A percentile compares a stretch with the other conserved stretches of the same genome.
Conservation (phyloP, 2,888 invertebrate genomes). For the Drosophila nigritarsus region DNA sequence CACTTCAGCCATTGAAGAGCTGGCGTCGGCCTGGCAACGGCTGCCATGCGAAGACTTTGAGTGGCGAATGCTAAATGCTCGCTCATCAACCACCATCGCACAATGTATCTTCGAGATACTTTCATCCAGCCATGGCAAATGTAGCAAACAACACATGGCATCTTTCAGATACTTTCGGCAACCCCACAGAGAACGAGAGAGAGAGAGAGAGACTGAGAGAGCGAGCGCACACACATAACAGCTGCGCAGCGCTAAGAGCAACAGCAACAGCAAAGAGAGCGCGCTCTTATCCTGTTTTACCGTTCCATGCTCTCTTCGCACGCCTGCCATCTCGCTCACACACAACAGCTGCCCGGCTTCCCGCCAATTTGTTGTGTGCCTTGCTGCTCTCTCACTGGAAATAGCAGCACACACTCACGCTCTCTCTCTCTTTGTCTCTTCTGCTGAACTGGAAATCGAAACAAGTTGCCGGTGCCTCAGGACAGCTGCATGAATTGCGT, state of each 20-base stretch:
- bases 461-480: conserved; percentile 36
- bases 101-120: conserved; percentile 38
- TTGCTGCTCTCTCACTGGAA: conserved; percentile 54
- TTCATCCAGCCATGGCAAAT: conserved; percentile 35
- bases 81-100: conserved; percentile 55
- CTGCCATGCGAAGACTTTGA: conserved; percentile 65
- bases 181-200: conserved; percentile 33
- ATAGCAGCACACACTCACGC: conserved; percentile 1
- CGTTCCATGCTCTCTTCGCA: conserved; percentile 56
- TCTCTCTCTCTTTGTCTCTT: conserved; percentile 6
- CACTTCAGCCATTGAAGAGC: conserved; percentile 72
- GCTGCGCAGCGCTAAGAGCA: conserved; percentile 50
- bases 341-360: conserved; percentile 63
- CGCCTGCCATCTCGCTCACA: conserved; percentile 42
- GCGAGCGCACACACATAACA: conserved; percentile 27
- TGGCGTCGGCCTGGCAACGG: conserved; percentile 40
- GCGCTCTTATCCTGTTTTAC: conserved; percentile 62
- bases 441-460: conserved; percentile 42
- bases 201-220: not conserved
- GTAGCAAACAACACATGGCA: conserved; percentile 41
- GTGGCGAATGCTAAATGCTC: conserved; percentile 67
- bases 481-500: conserved; percentile 27
- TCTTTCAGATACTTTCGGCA: conserved; percentile 30
- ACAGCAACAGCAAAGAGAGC: conserved; percentile 38
- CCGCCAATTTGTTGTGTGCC: conserved; percentile 69